These are phyloP conservation scores for Hirudo medicinalis DNA, from an alignment of 1,140 invertebrate genomes.

Conservation along the genomic window DNA sequence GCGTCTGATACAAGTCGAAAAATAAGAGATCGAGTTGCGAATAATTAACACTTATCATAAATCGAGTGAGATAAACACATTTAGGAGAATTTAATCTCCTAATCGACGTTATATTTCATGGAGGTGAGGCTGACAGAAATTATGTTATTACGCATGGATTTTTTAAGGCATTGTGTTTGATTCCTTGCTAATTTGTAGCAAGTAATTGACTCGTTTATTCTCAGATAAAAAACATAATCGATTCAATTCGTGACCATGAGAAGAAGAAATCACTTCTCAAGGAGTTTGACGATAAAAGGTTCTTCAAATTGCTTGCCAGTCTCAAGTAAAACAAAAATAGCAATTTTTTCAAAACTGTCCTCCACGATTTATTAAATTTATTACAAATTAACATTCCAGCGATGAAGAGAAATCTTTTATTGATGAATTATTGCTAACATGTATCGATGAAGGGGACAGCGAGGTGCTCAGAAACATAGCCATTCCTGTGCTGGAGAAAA, in stretches of 20 bases:
- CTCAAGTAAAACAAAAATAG: background rate
- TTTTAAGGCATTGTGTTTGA: no score
- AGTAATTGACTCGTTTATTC: background rate
- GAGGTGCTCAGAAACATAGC: background rate
- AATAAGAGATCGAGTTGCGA: no score
- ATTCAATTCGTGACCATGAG: background rate
- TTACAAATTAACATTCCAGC: background rate
- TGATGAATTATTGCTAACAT: background rate
- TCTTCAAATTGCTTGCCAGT: background rate
- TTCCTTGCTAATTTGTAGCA: no score
- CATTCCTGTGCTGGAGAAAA: background rate
- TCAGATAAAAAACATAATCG: conserved; percentile 6
- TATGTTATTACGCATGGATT: no score
- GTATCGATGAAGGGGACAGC: background rate
- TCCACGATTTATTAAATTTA: background rate
- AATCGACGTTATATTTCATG: no score
- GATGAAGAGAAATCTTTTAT: background rate
- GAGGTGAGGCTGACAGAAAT: no score
- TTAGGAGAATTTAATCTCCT: no score
- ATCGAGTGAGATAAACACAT: no score
- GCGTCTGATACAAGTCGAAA: no score
- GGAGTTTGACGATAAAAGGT: background rate
- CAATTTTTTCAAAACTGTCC: background rate
- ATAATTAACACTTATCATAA: no score
- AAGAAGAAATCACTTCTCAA: background rate